Evolutionary conservation across 2,888 invertebrate species (phyloP), one percentile per base, ranked within the genome.

Genomic region (Bembecia ichneumoniformis): DNA sequence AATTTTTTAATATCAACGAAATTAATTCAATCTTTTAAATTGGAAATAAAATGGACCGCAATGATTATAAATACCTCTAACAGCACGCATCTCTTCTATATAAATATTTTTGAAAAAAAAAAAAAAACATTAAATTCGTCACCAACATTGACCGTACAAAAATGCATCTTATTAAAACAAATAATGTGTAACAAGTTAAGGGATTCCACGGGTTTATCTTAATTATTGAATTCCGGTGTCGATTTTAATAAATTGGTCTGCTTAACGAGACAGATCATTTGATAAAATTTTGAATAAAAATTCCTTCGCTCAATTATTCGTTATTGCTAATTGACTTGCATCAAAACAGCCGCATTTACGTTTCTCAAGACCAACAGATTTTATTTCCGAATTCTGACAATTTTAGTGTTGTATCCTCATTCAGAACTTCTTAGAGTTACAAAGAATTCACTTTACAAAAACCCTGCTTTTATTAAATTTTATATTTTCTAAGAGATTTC

Each of bases 281-380:
- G 51, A 51, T 54, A 50, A 51, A 48, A 36, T 28, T 45, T 17
- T 20, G 45, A 48, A 48, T 35, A 51, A 35, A 51, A 51, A 35
- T 48, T 28, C 45, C 40, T 35, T 35, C 15, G 48, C 44, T 44
- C 46, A 48, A 44, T 47, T 35, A 46, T 35, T 46, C 20, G 46
- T 48, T 46, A 51, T 50, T 49, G 47, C 44, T 44, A 44, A 44
- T 44, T 44, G 44, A 44, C 44, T 44, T 5, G 44, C 44, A 11
- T 44, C 44, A 44, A 40, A 17, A 15, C 44, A 16, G 10, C 7
- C 17, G 44, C 44, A 44, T 44, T 44, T 16, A 14, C 13, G 13
- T 44, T 40, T 40, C 13, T 40, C n/a, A 13, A 40, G 13, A 14
- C n/a, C n/a, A 13, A 40, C n/a, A 40, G 7, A 13, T 40, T 40